These are phyloP conservation scores for Agonopterix heracliana DNA, from an alignment of 2,888 invertebrate species.

Conservation along the genomic window DNA sequence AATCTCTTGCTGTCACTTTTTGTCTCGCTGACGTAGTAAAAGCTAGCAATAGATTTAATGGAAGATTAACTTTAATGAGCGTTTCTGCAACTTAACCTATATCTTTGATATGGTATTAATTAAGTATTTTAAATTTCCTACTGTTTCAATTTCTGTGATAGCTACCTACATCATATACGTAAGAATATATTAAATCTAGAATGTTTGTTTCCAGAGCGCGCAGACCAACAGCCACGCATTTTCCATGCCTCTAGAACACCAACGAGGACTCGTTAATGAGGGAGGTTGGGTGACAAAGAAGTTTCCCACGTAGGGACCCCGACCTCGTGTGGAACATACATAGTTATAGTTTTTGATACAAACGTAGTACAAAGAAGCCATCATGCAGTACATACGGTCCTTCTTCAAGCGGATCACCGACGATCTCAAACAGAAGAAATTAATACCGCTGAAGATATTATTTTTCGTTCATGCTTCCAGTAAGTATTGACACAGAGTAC, in stretches of 20 bases:
- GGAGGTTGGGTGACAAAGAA: slow-evolving; percentile 45
- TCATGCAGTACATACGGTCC: slow-evolving; percentile 76
- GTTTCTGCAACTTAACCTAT: too few species aligned
- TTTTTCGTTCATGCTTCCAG: slow-evolving; percentile 88
- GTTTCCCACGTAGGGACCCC: slow-evolving; percentile 44
- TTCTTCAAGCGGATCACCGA: slow-evolving; percentile 81
- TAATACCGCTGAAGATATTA: slow-evolving; percentile 83
- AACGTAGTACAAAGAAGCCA: slow-evolving; percentile 24
- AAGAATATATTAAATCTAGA: too few species aligned
- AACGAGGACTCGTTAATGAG: slow-evolving; percentile 33
- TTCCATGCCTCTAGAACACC: slow-evolving; percentile 58
- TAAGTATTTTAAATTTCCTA: too few species aligned
- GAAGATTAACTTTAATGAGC: too few species aligned
- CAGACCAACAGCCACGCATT: slow-evolving; percentile 15
- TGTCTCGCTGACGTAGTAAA: too few species aligned
- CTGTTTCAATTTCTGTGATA: too few species aligned
- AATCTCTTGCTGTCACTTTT: too few species aligned
- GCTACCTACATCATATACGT: too few species aligned
- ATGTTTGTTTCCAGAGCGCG: too few species aligned
- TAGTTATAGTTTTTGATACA: slow-evolving; percentile 10
- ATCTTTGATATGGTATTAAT: too few species aligned
- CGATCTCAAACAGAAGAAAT: slow-evolving; percentile 82
- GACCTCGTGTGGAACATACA: slow-evolving; percentile 3
- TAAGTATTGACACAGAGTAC: slow-evolving; percentile 59
- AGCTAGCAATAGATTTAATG: too few species aligned